These are phyloP conservation scores for Rotaria magnacalcarata DNA, from an alignment of 2,888 invertebrate genomes.

Conservation along the genomic window DNA sequence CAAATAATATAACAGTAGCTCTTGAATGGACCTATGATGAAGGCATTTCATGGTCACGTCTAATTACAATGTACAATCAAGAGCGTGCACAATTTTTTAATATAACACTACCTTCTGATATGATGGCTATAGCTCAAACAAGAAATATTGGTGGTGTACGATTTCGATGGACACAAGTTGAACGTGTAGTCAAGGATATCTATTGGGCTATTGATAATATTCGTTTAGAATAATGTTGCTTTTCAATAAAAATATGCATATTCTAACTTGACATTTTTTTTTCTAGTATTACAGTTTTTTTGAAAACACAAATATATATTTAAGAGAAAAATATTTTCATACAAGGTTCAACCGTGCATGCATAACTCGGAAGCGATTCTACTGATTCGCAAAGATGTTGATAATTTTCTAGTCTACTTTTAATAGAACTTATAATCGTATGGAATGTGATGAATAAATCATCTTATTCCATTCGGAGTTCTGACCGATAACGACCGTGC, in stretches of 20 bases:
- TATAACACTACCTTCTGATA: not conserved
- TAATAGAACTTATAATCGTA: too few species aligned
- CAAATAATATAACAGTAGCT: not conserved
- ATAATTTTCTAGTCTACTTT: too few species aligned
- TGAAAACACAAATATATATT: too few species aligned
- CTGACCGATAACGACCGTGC: too few species aligned
- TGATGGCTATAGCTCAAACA: not conserved
- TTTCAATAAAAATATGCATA: not conserved
- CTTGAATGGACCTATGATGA: not conserved
- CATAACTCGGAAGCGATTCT: too few species aligned
- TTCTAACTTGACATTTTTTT: not conserved
- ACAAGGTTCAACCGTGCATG: too few species aligned
- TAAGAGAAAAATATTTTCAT: too few species aligned
- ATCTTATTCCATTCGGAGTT: too few species aligned
- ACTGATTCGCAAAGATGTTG: too few species aligned
- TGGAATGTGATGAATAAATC: too few species aligned
- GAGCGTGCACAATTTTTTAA: slow-evolving; percentile 6
- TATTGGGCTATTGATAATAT: slow-evolving; percentile 17
- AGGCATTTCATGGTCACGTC: not conserved
- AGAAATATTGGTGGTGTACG: not conserved
- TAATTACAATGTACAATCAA: slow-evolving; percentile 4
- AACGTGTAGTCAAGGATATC: not conserved
- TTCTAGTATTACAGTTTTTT: too few species aligned
- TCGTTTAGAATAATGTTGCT: not conserved
- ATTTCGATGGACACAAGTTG: not conserved